A percentile compares a stretch with the other conserved stretches of the same genome.
Evolutionary conservation across 2,888 invertebrate species (phyloP).

Genomic region (Volucella inanis): DNA sequence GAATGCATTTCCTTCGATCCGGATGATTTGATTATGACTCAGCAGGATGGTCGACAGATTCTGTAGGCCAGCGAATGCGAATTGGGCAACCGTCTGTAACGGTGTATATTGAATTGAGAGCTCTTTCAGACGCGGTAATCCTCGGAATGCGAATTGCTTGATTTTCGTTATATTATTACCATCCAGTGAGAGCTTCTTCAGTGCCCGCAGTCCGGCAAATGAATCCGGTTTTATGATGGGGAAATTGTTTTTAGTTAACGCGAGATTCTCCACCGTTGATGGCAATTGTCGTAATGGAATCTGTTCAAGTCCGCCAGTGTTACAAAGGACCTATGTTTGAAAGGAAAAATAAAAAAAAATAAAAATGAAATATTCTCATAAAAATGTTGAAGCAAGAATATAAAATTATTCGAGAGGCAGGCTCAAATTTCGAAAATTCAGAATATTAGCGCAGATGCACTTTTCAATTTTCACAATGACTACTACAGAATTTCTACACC

Average conservation of each 20-base stretch:
- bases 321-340: slow-evolving; percentile 90
- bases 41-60: slow-evolving; percentile 89
- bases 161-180: slow-evolving; percentile 93
- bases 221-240: slow-evolving; percentile 92
- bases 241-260: slow-evolving; percentile 93
- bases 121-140: slow-evolving; percentile 89
- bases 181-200: slow-evolving; percentile 92
- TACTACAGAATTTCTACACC: slow-evolving; percentile 38
- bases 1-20: slow-evolving; percentile 91
- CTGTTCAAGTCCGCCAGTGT: slow-evolving; percentile 91
- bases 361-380: slow-evolving; percentile 50
- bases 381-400: slow-evolving; percentile 71
- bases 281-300: slow-evolving; percentile 91
- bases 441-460: too few species aligned
- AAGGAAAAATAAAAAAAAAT: slow-evolving; percentile 70
- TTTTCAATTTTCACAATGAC: neutral
- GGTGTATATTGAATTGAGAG: slow-evolving; percentile 94
- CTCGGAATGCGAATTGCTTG: slow-evolving; percentile 93
- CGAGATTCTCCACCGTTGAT: slow-evolving; percentile 91
- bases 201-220: slow-evolving; percentile 90
- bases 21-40: slow-evolving; percentile 88
- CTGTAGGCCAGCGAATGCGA: slow-evolving; percentile 92
- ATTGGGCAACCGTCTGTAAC: slow-evolving; percentile 90
- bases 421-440: too few species aligned
- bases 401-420: slow-evolving; percentile 24